Percentiles rank a stretch among this genome's conserved stretches.
Conservation (phyloP, 2,888 invertebrate genomes). For the Platycheirus albimanus region DNA sequence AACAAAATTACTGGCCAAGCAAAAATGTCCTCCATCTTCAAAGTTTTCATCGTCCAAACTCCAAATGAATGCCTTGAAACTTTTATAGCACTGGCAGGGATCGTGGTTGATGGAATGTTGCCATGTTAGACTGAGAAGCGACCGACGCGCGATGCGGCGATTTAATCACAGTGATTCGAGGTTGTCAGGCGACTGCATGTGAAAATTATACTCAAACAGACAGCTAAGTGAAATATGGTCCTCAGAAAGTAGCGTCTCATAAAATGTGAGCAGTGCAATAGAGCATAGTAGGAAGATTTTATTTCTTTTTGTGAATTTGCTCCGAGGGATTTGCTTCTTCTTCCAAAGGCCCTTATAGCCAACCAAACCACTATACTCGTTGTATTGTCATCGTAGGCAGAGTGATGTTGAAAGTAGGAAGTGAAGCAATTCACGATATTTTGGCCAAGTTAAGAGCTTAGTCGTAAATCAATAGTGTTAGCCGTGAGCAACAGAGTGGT, state of each 20-base stretch:
- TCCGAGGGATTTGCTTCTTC: conserved; percentile 31
- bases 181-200: conserved; percentile 72
- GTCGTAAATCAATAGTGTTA: conserved; percentile 66
- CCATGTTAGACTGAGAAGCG: conserved; percentile 11
- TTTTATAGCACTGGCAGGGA: conserved; percentile 11
- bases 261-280: conserved; percentile 45
- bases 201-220: conserved; percentile 75
- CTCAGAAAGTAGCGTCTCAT: conserved; percentile 53
- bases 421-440: conserved; percentile 54
- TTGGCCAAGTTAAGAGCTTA: conserved; percentile 60
- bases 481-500: conserved; percentile 57
- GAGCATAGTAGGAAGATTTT: conserved; percentile 27
- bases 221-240: conserved; percentile 72
- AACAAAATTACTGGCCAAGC: conserved; percentile 48
- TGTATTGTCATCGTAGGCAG: conserved; percentile 59
- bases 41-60: conserved; percentile 56
- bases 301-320: conserved; percentile 38
- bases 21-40: conserved; percentile 70
- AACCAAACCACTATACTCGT: conserved; percentile 41
- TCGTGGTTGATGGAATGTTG: too few relatives aligned
- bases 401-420: conserved; percentile 60
- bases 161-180: conserved; percentile 73
- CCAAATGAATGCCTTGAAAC: conserved; percentile 45
- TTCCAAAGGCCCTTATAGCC: conserved; percentile 4
- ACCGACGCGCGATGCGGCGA: conserved; percentile 48